Percentiles rank a stretch among this genome's conserved stretches.
phyloP scores from a whole-genome alignment of 2,113 vertebrate genomes.

The Ochotona curzoniae region DNA sequence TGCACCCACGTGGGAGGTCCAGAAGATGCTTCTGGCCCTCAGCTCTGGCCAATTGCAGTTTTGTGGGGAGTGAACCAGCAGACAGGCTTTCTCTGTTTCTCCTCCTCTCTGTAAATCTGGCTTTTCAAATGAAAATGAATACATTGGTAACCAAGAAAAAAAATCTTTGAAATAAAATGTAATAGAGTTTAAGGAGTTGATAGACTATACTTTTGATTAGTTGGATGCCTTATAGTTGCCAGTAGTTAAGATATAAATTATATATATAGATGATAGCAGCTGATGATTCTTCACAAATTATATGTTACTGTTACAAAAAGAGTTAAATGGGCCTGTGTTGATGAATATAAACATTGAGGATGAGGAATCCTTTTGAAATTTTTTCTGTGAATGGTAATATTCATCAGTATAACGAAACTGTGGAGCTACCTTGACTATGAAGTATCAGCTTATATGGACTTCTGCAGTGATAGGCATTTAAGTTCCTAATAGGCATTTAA shows the following conservation, averaged over 20 bases:
- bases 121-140: too few relatives aligned
- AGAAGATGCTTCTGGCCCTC: too few relatives aligned
- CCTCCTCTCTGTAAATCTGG: too few relatives aligned
- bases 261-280: slow-evolving; percentile 15
- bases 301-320: neutral
- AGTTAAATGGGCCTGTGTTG: neutral
- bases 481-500: neutral
- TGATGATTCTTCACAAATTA: neutral
- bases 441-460: neutral
- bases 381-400: slow-evolving; percentile 8
- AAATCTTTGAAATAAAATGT: too few relatives aligned
- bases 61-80: too few relatives aligned
- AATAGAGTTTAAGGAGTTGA: neutral
- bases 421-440: neutral
- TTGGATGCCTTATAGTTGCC: neutral
- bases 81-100: too few relatives aligned
- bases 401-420: slow-evolving; percentile 1
- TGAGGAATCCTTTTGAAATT: neutral
- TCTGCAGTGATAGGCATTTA: neutral
- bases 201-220: neutral
- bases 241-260: neutral
- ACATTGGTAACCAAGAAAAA: too few relatives aligned
- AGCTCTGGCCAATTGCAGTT: too few relatives aligned
- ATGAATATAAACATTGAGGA: neutral
- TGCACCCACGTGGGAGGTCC: too few relatives aligned